phyloP scores from a whole-genome alignment of 2,888 invertebrate species.

The Diadromus collaris region DNA sequence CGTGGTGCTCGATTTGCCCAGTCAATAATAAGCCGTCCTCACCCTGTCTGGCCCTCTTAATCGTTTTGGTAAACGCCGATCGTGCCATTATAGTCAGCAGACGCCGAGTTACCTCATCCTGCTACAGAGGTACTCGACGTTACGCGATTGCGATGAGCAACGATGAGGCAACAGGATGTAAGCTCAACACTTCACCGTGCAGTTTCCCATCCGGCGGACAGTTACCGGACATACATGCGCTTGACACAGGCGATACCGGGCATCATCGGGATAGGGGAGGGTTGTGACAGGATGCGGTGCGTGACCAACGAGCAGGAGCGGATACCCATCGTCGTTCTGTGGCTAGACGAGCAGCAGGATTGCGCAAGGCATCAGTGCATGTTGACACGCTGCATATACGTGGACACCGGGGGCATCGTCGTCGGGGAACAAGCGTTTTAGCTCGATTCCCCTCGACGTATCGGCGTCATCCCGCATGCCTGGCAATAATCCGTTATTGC shows the following conservation, averaged over 20 bases:
- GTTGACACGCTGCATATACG: conserved; percentile 9
- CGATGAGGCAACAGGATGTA: conserved; percentile 65
- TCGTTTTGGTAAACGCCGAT: conserved; percentile 37
- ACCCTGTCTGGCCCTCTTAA: conserved; percentile 1
- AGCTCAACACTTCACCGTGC: conserved; percentile 45
- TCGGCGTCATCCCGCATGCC: conserved; percentile 14
- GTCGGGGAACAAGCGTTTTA: conserved; percentile 28
- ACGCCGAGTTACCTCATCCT: conserved; percentile 57
- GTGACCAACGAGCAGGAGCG: conserved; percentile 64
- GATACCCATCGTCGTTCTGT: conserved; percentile 55
- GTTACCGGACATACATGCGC: conserved; percentile 31
- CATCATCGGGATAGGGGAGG: conserved; percentile 39
- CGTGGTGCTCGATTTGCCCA: background rate
- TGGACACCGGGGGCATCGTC: background rate
- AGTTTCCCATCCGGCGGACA: conserved; percentile 24
- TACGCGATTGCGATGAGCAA: conserved; percentile 59
- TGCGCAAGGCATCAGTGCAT: conserved; percentile 23
- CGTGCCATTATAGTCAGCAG: conserved; percentile 46
- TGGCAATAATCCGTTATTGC: conserved; percentile 27
- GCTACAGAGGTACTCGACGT: conserved; percentile 60
- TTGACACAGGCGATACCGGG: conserved; percentile 34
- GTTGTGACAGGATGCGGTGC: conserved; percentile 65
- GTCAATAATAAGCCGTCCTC: background rate
- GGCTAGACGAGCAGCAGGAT: conserved; percentile 52
- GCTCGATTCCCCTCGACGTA: conserved; percentile 17